These are phyloP conservation scores for Rutilus rutilus DNA, from an alignment of 2,113 vertebrate species.

Conservation along the genomic window DNA sequence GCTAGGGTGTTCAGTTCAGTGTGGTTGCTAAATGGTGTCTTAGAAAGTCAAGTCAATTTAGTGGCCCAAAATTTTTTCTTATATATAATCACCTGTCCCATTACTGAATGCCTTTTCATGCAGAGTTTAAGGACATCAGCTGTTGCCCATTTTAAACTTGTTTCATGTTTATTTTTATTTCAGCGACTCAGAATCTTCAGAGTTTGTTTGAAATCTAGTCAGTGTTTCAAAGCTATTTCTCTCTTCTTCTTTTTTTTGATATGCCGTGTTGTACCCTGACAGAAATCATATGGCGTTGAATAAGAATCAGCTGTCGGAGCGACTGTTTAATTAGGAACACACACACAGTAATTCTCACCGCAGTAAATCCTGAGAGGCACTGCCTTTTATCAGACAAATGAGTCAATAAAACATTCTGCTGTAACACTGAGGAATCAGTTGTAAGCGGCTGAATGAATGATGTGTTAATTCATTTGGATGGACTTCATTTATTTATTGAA, in stretches of 20 bases:
- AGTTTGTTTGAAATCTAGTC: background rate
- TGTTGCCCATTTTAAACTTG: background rate
- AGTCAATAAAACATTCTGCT: background rate
- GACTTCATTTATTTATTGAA: background rate
- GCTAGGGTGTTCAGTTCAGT: background rate
- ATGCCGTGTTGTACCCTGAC: background rate
- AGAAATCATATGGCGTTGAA: background rate
- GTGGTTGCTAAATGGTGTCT: background rate
- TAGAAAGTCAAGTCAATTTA: background rate
- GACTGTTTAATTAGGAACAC: background rate
- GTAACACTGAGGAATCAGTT: background rate
- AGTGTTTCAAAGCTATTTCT: background rate
- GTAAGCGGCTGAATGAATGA: conserved; percentile 5
- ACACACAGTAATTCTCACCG: background rate
- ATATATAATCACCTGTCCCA: background rate
- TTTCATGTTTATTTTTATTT: conserved; percentile 12
- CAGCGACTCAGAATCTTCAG: background rate
- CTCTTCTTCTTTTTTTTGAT: background rate
- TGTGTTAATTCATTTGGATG: conserved; percentile 19
- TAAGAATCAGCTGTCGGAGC: conserved; percentile 19
- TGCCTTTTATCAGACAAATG: background rate
- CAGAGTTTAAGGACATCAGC: background rate
- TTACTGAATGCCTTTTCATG: background rate
- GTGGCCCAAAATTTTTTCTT: background rate
- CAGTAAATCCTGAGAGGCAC: background rate